Percentiles rank a stretch among this genome's conserved stretches.
phyloP scores from a whole-genome alignment of 2,113 vertebrate genomes.

The Marmota monax region DNA sequence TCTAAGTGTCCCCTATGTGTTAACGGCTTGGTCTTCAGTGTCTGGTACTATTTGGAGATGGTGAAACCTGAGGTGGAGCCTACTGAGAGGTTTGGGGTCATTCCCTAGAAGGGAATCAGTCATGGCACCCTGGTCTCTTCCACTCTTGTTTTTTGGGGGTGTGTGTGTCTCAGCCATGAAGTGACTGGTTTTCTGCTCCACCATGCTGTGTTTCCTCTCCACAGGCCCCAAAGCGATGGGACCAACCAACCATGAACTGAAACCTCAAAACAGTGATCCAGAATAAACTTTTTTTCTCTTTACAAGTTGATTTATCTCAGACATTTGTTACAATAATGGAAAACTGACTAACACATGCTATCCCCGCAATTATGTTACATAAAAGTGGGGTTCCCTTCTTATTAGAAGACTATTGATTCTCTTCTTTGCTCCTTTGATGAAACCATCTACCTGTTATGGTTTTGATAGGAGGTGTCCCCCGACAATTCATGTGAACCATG shows the following conservation, averaged over 20 bases:
- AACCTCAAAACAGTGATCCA: neutral
- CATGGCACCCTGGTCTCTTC: too few relatives aligned
- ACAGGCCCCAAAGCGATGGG: neutral
- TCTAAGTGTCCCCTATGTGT: neutral
- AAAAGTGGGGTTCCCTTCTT: neutral
- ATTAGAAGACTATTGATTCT: neutral
- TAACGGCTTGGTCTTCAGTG: neutral
- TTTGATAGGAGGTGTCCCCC: too few relatives aligned
- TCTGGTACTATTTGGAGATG: neutral
- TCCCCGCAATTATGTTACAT: neutral
- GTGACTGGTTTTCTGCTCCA: neutral
- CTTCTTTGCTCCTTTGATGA: conserved; percentile 9
- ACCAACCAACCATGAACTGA: neutral
- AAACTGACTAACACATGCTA: neutral
- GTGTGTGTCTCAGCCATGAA: too few relatives aligned
- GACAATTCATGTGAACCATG: too few relatives aligned
- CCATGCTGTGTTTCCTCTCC: neutral
- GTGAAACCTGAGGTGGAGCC: too few relatives aligned
- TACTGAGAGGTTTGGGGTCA: neutral
- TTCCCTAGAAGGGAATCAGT: neutral
- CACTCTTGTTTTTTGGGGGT: neutral
- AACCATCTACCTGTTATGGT: neutral
- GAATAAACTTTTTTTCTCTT: neutral
- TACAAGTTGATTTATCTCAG: neutral
- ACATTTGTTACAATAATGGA: neutral